These are phyloP conservation scores for Sebastes matsubarae DNA, from an alignment of 2,797 vertebrate species.

Conservation along the genomic window DNA sequence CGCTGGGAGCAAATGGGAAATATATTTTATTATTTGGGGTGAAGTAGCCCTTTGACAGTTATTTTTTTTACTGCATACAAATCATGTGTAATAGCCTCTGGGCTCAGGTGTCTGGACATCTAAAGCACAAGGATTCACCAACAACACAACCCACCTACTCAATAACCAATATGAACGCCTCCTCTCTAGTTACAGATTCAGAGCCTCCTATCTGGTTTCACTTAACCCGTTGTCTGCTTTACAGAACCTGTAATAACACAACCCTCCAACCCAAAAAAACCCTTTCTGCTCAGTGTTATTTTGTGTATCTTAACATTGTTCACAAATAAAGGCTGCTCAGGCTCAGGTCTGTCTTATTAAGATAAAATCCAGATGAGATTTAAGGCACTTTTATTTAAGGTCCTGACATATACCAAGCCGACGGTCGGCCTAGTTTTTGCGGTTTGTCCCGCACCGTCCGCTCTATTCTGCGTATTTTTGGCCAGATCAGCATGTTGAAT, in stretches of 20 bases:
- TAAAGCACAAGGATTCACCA: neutral
- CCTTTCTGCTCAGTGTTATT: neutral
- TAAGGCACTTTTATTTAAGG: neutral
- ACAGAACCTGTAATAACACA: neutral
- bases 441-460: too few species aligned
- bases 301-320: neutral
- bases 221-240: constrained; percentile 3
- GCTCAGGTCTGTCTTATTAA: neutral
- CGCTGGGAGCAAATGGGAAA: neutral
- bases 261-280: neutral
- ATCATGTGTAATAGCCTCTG: neutral
- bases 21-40: neutral
- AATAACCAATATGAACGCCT: neutral
- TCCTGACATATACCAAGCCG: too few species aligned
- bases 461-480: too few species aligned
- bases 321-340: neutral
- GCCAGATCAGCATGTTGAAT: too few species aligned
- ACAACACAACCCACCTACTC: neutral
- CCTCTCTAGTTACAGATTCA: constrained; percentile 21
- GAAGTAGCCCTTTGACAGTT: neutral
- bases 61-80: neutral
- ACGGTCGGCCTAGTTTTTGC: too few species aligned
- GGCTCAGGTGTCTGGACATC: neutral
- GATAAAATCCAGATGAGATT: neutral
- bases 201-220: constrained; percentile 5